Evolutionary conservation across 1,140 invertebrate species (phyloP).

Genomic region (Metaphire vulgaris): DNA sequence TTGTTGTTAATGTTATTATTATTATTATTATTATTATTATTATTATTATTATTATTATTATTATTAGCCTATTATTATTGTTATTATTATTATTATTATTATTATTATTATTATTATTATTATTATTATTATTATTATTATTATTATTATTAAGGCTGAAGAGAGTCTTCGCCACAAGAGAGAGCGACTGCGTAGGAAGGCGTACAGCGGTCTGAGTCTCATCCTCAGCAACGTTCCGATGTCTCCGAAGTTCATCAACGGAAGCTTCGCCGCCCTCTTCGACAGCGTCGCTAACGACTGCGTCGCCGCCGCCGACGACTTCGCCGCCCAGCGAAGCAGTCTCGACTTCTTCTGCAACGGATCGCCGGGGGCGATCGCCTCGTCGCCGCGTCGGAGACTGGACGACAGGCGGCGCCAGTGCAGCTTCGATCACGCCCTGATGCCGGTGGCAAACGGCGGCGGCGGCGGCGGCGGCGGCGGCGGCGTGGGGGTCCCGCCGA

Average conservation of each 20-base stretch:
- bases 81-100: too few species aligned
- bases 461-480: conserved; percentile 25
- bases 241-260: conserved; percentile 94
- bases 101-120: too few species aligned
- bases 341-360: conserved; percentile 40
- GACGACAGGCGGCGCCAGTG: conserved; percentile 42
- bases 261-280: conserved; percentile 89
- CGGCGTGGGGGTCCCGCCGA: not conserved
- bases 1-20: too few species aligned
- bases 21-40: too few species aligned
- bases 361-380: conserved; percentile 37
- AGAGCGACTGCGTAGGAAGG: conserved; percentile 35
- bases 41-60: too few species aligned
- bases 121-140: too few species aligned
- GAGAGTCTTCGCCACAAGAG: conserved; percentile 19
- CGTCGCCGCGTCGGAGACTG: conserved; percentile 42
- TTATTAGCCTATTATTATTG: too few species aligned
- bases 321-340: conserved; percentile 58
- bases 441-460: conserved; percentile 21
- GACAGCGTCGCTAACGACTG: conserved; percentile 69
- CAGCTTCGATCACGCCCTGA: conserved; percentile 41
- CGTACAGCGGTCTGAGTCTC: conserved; percentile 88
- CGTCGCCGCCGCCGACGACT: conserved; percentile 69
- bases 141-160: too few species aligned
- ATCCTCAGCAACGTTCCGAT: conserved; percentile 84